Percentiles rank a stretch among this genome's conserved stretches.
Evolutionary conservation across 2,888 invertebrate species (phyloP).

Genomic region (Hydrotaea diabolus): DNA sequence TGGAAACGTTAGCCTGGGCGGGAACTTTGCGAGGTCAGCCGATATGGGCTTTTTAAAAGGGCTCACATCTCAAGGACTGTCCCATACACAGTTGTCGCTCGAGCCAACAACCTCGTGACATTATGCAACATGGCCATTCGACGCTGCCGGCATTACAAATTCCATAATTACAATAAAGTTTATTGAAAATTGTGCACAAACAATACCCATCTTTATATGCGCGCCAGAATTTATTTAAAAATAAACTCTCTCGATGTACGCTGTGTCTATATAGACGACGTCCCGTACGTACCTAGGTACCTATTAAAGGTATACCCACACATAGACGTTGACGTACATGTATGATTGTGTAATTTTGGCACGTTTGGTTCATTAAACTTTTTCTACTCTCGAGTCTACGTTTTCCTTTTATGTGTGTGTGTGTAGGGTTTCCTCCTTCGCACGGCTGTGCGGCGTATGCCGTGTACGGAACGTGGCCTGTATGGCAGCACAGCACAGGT

Average conservation of each 20-base stretch:
- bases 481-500: constrained; percentile 4
- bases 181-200: constrained; percentile 27
- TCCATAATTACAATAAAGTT: constrained; percentile 26
- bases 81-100: neutral
- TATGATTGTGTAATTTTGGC: constrained; percentile 65
- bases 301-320: neutral
- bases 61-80: neutral
- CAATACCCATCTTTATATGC: constrained; percentile 3
- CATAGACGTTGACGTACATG: neutral
- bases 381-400: constrained; percentile 58
- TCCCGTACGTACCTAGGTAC: neutral
- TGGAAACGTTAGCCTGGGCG: too few relatives aligned
- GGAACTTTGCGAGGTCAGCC: neutral
- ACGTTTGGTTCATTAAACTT: constrained; percentile 68
- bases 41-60: too few relatives aligned
- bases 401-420: constrained; percentile 48
- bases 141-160: constrained; percentile 10
- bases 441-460: neutral
- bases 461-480: constrained; percentile 7
- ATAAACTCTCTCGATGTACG: neutral
- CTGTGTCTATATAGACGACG: neutral
- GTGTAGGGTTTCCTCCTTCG: constrained; percentile 11
- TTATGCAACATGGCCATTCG: neutral
- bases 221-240: constrained; percentile 27
- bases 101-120: neutral